These are phyloP conservation scores for Sinonovacula constricta DNA, from an alignment of 1,140 invertebrate species.

Conservation along the genomic window DNA sequence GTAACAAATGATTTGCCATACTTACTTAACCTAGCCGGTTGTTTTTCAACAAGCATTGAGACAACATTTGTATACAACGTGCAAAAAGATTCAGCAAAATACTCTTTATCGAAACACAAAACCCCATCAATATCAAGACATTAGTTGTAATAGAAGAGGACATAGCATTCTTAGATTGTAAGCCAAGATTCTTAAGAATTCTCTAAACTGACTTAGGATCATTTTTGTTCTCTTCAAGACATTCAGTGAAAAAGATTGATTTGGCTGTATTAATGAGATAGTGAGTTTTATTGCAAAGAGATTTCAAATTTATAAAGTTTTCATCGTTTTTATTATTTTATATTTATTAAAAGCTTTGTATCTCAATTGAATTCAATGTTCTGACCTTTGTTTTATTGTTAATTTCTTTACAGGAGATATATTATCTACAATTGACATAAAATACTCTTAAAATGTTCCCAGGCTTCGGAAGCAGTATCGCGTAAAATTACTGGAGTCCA, in stretches of 20 bases:
- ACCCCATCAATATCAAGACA: conserved; percentile 5
- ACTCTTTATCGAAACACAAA: conserved; percentile 25
- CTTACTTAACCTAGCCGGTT: conserved; percentile 15
- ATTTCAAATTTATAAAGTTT: conserved; percentile 11
- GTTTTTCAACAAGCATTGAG: conserved; percentile 6
- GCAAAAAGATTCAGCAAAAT: conserved; percentile 19
- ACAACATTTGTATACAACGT: conserved; percentile 17
- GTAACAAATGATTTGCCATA: background rate
- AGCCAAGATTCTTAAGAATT: conserved; percentile 24
- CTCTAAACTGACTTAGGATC: conserved; percentile 12
- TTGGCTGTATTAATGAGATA: conserved; percentile 21
- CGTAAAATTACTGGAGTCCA: conserved; percentile 1
- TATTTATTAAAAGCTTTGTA: background rate
- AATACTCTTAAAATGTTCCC: background rate
- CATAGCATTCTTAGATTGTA: background rate
- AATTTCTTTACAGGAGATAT: conserved; percentile 3
- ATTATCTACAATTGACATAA: background rate
- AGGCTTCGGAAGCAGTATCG: background rate
- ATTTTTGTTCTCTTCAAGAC: conserved; percentile 15
- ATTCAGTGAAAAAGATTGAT: background rate
- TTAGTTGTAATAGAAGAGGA: conserved; percentile 26
- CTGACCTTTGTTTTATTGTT: conserved; percentile 2
- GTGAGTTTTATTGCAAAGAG: conserved; percentile 18
- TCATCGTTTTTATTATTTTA: conserved; percentile 13
- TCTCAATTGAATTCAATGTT: no score